Conservation (phyloP, 2,113 vertebrate genomes). For the Ammodytes dubius region DNA sequence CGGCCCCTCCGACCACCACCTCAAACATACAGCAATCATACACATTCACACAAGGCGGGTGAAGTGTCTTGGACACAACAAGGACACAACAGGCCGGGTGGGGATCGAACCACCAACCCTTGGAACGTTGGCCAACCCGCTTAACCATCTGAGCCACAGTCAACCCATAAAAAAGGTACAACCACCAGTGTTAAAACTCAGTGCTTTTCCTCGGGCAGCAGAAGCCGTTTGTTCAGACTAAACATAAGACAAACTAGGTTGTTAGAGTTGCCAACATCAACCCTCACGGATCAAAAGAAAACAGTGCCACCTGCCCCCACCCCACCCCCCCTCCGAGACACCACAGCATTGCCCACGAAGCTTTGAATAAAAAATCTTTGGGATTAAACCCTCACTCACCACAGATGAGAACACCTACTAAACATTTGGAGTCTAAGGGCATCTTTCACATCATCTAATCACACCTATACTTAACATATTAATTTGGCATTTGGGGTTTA, state of each 20-base stretch:
- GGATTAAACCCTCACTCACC: slow-evolving; percentile 62
- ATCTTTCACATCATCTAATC: slow-evolving; percentile 68
- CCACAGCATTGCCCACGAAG: slow-evolving; percentile 38
- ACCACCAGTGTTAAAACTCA: background rate
- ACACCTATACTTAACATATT: slow-evolving; percentile 76
- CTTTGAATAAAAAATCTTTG: slow-evolving; percentile 37
- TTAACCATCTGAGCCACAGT: no score
- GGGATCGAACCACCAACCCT: no score
- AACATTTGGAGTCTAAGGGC: slow-evolving; percentile 47
- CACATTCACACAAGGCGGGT: no score
- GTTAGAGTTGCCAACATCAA: slow-evolving; percentile 22
- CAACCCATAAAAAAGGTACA: background rate
- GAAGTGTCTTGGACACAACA: no score
- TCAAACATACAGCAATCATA: no score
- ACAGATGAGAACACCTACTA: slow-evolving; percentile 49
- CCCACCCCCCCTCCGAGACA: slow-evolving; percentile 9
- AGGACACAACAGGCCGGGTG: no score
- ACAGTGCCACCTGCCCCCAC: slow-evolving; percentile 23
- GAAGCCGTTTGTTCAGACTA: slow-evolving; percentile 11
- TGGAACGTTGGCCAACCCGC: no score
- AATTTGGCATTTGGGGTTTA: slow-evolving; percentile 76
- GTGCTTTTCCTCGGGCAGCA: background rate
- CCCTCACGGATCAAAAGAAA: background rate
- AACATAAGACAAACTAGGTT: slow-evolving; percentile 15
- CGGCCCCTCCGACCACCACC: no score